Percentiles rank a stretch among this genome's conserved stretches.
phyloP scores from a whole-genome alignment of 2,113 vertebrate genomes.

The Caloenas nicobarica region DNA sequence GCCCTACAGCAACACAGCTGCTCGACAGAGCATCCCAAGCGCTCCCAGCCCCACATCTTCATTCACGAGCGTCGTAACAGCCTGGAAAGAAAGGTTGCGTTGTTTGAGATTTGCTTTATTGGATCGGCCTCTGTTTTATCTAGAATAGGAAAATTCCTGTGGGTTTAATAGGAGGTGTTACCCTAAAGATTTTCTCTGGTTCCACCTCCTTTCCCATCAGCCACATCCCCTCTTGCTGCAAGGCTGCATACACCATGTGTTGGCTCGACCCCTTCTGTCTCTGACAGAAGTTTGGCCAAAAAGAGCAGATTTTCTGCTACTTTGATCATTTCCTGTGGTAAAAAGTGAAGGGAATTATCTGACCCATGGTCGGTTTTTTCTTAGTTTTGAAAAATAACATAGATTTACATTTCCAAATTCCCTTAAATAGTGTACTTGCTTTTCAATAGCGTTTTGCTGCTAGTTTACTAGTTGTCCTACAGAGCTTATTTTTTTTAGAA shows the following conservation, averaged over 20 bases:
- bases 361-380: conserved; percentile 18
- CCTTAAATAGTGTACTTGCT: not conserved
- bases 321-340: conserved; percentile 74
- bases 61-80: not conserved
- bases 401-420: conserved; percentile 44
- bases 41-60: not conserved
- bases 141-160: conserved; percentile 59
- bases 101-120: not conserved
- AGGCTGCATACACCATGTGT: conserved; percentile 61
- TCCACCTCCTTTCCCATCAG: conserved; percentile 65
- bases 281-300: conserved; percentile 71
- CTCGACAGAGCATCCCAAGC: not conserved
- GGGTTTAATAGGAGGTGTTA: conserved; percentile 55
- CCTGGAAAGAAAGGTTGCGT: not conserved
- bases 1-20: not conserved
- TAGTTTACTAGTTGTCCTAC: conserved; percentile 15
- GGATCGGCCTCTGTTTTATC: conserved; percentile 44
- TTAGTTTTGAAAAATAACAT: conserved; percentile 63
- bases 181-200: conserved; percentile 58
- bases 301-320: conserved; percentile 73
- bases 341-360: conserved; percentile 69
- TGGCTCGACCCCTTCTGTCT: conserved; percentile 59
- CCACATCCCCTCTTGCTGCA: conserved; percentile 59
- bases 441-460: conserved; percentile 1
- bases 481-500: not conserved